Conservation (phyloP, 2,113 vertebrate species). For the Zootoca vivipara region DNA sequence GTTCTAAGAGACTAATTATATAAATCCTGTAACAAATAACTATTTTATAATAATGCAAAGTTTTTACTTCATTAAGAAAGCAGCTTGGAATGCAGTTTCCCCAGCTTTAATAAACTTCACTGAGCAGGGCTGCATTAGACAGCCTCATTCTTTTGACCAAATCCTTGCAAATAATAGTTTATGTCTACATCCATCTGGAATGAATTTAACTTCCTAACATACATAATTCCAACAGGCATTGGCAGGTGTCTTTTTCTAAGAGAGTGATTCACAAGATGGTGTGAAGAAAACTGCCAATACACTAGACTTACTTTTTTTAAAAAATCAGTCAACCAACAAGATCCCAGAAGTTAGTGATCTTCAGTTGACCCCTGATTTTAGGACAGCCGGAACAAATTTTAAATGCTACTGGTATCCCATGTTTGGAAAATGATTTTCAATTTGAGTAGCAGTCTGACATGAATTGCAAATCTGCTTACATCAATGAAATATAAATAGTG, state of each 20-base stretch:
- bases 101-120: slow-evolving; percentile 8
- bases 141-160: slow-evolving; percentile 9
- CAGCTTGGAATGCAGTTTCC: neutral
- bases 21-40: neutral
- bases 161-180: slow-evolving; percentile 32
- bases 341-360: slow-evolving; percentile 52
- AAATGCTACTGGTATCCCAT: slow-evolving; percentile 56
- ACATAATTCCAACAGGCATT: slow-evolving; percentile 55
- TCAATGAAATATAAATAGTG: slow-evolving; percentile 59
- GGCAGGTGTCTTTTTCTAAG: slow-evolving; percentile 50
- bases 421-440: slow-evolving; percentile 62
- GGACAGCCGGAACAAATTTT: slow-evolving; percentile 52
- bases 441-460: slow-evolving; percentile 60
- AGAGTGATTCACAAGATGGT: slow-evolving; percentile 46
- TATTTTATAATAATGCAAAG: slow-evolving; percentile 23
- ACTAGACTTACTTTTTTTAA: slow-evolving; percentile 58
- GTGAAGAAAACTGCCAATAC: slow-evolving; percentile 35
- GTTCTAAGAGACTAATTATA: neutral
- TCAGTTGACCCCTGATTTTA: slow-evolving; percentile 56
- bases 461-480: slow-evolving; percentile 60
- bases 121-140: slow-evolving; percentile 12
- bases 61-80: slow-evolving; percentile 21
- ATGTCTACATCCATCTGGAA: slow-evolving; percentile 39
- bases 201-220: slow-evolving; percentile 54
- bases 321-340: slow-evolving; percentile 41